These are phyloP conservation scores for Dioctria linearis DNA, from an alignment of 2,888 invertebrate genomes.

Conservation along the genomic window DNA sequence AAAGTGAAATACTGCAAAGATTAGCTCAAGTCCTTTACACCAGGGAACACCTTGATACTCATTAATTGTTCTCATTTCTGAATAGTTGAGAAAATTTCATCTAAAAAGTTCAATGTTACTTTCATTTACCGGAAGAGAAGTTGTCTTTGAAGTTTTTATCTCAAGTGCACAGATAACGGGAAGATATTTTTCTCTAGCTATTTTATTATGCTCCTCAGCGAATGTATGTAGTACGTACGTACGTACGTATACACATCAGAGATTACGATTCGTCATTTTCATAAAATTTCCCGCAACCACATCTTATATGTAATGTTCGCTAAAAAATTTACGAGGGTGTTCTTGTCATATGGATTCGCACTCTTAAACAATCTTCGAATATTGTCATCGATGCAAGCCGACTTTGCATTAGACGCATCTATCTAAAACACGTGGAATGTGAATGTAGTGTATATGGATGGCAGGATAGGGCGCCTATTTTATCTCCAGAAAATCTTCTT, in stretches of 20 bases:
- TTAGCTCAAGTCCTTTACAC: constrained; percentile 38
- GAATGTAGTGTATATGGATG: background rate
- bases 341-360: constrained; percentile 37
- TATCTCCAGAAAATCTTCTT: constrained; percentile 7
- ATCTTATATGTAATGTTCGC: background rate
- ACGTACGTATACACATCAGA: background rate
- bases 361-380: constrained; percentile 64
- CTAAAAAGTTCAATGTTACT: constrained; percentile 42
- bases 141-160: constrained; percentile 53
- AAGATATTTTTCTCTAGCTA: constrained; percentile 32
- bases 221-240: background rate
- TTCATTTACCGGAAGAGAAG: constrained; percentile 47
- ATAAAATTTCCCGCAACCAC: constrained; percentile 46
- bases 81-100: constrained; percentile 28
- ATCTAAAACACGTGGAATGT: background rate
- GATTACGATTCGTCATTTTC: constrained; percentile 46
- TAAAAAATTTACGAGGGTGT: constrained; percentile 46
- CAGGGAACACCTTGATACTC: constrained; percentile 14
- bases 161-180: constrained; percentile 30
- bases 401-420: constrained; percentile 60
- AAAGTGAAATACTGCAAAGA: constrained; percentile 49
- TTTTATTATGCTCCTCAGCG: constrained; percentile 37
- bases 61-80: constrained; percentile 32
- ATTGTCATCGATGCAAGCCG: constrained; percentile 66
- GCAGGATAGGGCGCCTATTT: constrained; percentile 40